Evolutionary conservation across 1,140 invertebrate species (phyloP).

Genomic region (Lepidotrigona ventralis): DNA sequence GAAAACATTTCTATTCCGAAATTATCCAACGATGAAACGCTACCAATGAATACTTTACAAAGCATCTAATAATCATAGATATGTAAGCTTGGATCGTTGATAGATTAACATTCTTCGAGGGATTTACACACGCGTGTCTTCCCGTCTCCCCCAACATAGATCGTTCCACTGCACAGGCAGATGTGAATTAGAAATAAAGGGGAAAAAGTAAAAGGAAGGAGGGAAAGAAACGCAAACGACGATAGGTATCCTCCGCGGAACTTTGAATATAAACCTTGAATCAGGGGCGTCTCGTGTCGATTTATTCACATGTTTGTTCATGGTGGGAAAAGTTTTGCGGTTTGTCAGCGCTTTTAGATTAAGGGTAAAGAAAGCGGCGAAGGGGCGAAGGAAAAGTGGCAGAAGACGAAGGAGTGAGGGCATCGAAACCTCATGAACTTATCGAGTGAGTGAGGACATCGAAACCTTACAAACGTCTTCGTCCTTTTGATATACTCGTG

Average conservation of each 20-base stretch:
- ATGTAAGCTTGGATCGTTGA: background rate
- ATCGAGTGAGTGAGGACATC: constrained; percentile 58
- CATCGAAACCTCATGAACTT: constrained; percentile 76
- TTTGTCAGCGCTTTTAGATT: constrained; percentile 79
- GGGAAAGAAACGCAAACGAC: constrained; percentile 54
- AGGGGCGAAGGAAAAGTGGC: constrained; percentile 38
- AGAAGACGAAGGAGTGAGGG: constrained; percentile 44
- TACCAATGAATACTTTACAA: background rate
- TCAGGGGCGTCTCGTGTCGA: constrained; percentile 69
- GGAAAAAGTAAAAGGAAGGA: constrained; percentile 38
- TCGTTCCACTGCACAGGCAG: background rate
- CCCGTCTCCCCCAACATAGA: constrained; percentile 7
- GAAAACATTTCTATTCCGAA: background rate
- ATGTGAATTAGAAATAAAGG: constrained; percentile 54
- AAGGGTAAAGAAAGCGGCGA: constrained; percentile 56
- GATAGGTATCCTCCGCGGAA: constrained; percentile 64
- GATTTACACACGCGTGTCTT: background rate
- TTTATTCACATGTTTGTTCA: constrained; percentile 79
- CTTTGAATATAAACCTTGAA: constrained; percentile 78
- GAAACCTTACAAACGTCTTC: constrained; percentile 74
- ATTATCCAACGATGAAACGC: background rate
- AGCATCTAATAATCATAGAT: background rate
- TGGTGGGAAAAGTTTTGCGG: constrained; percentile 76
- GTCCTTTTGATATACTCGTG: constrained; percentile 67
- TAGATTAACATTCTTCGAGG: constrained; percentile 3